Conservation (phyloP, 2,113 vertebrate species). For the Castor canadensis region DNA sequence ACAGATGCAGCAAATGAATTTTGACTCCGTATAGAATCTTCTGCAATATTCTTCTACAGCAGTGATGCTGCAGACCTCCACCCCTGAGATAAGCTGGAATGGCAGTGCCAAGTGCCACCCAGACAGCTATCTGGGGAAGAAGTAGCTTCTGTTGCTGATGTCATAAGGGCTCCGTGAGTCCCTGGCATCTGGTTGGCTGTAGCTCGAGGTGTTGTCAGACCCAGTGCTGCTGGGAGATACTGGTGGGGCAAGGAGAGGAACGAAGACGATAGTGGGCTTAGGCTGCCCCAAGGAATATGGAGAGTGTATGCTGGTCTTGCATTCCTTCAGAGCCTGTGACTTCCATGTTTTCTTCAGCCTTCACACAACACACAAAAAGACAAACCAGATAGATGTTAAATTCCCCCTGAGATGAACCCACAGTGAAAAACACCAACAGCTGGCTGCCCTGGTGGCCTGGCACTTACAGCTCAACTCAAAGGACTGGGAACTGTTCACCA, state of each 20-base stretch:
- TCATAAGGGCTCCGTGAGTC: slow-evolving; percentile 11
- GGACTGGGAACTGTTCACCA: background rate
- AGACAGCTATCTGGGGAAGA: slow-evolving; percentile 57
- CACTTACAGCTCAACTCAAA: background rate
- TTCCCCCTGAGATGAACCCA: background rate
- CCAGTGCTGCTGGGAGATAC: slow-evolving; percentile 48
- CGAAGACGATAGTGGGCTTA: background rate
- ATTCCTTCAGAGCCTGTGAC: slow-evolving; percentile 26
- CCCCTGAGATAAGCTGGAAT: background rate
- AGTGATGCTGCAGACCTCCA: background rate
- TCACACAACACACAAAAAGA: slow-evolving; percentile 35
- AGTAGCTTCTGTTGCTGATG: slow-evolving; percentile 61
- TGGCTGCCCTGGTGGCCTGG: background rate
- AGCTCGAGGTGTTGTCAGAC: background rate
- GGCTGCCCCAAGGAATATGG: slow-evolving; percentile 33
- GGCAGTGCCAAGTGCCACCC: background rate
- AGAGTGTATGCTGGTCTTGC: background rate
- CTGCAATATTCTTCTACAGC: accelerated
- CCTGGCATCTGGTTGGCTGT: background rate
- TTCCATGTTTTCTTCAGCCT: slow-evolving; percentile 68
- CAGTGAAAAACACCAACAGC: background rate
- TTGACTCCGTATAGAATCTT: background rate
- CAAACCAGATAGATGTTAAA: slow-evolving; percentile 6
- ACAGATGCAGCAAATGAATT: background rate
- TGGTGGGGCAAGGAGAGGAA: slow-evolving; percentile 50